A percentile compares a stretch with the other conserved stretches of the same genome.
phyloP scores from a whole-genome alignment of 2,113 vertebrate species.

The Phalacrocorax pelagicus region DNA sequence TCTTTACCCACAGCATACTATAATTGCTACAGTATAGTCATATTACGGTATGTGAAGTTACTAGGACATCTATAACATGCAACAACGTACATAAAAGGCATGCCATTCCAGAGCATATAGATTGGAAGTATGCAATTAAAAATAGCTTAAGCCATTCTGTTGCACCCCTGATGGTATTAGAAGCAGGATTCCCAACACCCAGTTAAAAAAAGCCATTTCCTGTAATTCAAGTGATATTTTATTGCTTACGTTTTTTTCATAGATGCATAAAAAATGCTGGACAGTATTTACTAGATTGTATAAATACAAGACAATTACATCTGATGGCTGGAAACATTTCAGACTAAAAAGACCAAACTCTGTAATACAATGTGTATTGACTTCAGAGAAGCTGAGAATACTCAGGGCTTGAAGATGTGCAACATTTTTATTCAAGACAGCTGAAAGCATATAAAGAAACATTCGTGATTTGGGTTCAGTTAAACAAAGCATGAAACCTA shows the following conservation, averaged over 20 bases:
- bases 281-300: not conserved
- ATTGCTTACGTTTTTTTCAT: not conserved
- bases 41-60: not conserved
- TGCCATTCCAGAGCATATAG: not conserved
- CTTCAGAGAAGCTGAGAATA: not conserved
- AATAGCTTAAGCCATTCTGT: not conserved
- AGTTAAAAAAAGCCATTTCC: not conserved
- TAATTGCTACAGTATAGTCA: not conserved
- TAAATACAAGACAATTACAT: not conserved
- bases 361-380: not conserved
- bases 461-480: rapidly evolving
- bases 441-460: not conserved
- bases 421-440: not conserved
- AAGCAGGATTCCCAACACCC: not conserved
- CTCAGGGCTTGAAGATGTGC: not conserved
- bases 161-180: not conserved
- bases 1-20: not conserved
- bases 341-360: not conserved
- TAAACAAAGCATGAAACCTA: not conserved
- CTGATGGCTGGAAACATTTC: not conserved
- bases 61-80: not conserved
- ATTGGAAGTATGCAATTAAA: not conserved
- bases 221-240: not conserved
- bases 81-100: not conserved
- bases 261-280: not conserved